Evolutionary conservation across 2,797 vertebrate species (phyloP), one percentile per base, ranked within the genome.

Genomic region (Sebastes taczanowskii): DNA sequence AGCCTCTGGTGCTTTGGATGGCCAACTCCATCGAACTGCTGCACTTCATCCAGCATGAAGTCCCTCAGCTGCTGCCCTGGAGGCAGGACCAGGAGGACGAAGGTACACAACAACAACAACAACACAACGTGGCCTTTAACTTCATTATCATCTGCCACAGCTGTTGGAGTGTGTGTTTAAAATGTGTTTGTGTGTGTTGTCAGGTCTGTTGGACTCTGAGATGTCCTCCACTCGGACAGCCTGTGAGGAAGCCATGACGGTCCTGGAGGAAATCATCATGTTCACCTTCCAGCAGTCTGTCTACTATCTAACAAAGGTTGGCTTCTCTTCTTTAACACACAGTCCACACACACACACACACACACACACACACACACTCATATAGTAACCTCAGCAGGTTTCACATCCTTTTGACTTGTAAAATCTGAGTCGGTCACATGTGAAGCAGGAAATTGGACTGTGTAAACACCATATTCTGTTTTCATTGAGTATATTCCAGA

Each of bases 231-330:
- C 95, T 14, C 93, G 83, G 20, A 65, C 83, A 2, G 95, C 96
- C 77, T 95, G 96, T 30, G 96, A 96, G 80, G 95, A 97, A 83
- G 96, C 96, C 89, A 96, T 96, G 95, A 96, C 96, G 0, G 96
- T 96, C 66, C 84, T 97, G 84, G 96, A 97, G 88, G 96, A 96
- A 83, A 95, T 96, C 91, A 96, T 97, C 91, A 96, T 97, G 96
- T 97, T 96, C 82, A 96, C 95, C 86, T 97, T 96, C 89, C 96
- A 96, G 89, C 96, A 97, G 94, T 95, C 95, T 0, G 96, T 97
- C 86, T 97, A 96, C 90, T 96, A 97, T 81, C 94, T 97, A 56
- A 97, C 96, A 52, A 97, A 96, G 94, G 96, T 97, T 72, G 61
- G 92, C 65, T n/a, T 13, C 29, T 27, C 11, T 25, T 29, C 23